Percentiles rank a stretch among this genome's conserved stretches.
phyloP scores from a whole-genome alignment of 1,140 invertebrate genomes.

The Drusus annulatus region DNA sequence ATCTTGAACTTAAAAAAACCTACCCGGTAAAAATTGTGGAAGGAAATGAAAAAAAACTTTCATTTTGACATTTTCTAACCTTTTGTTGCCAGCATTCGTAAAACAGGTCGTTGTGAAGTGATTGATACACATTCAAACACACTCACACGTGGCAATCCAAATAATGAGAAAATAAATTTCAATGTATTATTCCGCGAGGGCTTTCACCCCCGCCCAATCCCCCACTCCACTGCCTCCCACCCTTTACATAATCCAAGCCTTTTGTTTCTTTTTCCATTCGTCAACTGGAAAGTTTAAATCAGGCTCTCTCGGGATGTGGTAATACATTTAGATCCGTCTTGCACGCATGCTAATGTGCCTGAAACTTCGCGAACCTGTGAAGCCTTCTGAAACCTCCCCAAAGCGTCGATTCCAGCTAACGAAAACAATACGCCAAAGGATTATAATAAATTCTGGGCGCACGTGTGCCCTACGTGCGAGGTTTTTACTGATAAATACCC shows the following conservation, averaged over 20 bases:
- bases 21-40: too few relatives aligned
- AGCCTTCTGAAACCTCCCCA: neutral
- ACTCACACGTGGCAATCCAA: constrained; percentile 40
- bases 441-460: constrained; percentile 53
- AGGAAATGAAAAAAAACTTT: too few relatives aligned
- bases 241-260: constrained; percentile 45
- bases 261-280: constrained; percentile 51
- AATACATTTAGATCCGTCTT: constrained; percentile 50
- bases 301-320: constrained; percentile 44
- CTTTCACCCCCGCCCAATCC: neutral
- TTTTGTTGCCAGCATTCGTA: neutral
- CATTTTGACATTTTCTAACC: too few relatives aligned
- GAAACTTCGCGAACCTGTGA: neutral
- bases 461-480: constrained; percentile 28
- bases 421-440: constrained; percentile 55
- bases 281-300: constrained; percentile 51
- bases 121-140: constrained; percentile 45
- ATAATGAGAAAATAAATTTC: constrained; percentile 41
- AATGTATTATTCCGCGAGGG: constrained; percentile 20
- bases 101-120: constrained; percentile 24
- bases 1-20: too few relatives aligned
- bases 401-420: constrained; percentile 42
- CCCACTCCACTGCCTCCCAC: too few relatives aligned
- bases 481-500: constrained; percentile 52
- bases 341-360: constrained; percentile 53